Percentiles rank a stretch among this genome's conserved stretches.
phyloP scores from a whole-genome alignment of 2,888 invertebrate genomes.

The Micropterix aruncella region DNA sequence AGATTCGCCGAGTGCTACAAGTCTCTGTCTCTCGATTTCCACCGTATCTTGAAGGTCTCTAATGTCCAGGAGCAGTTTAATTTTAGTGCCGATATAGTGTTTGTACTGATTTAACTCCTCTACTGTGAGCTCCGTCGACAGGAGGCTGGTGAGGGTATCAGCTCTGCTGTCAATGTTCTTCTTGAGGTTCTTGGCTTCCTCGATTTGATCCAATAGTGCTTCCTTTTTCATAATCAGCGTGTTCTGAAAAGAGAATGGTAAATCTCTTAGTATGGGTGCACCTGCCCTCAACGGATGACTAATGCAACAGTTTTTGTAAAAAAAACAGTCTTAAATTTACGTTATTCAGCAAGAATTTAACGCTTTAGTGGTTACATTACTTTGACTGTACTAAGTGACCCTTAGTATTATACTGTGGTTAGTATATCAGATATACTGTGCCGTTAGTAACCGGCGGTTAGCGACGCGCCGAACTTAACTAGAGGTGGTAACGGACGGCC shows the following conservation, averaged over 20 bases:
- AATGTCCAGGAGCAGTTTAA: constrained; percentile 68
- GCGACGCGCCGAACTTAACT: too few species aligned
- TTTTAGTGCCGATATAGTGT: constrained; percentile 78
- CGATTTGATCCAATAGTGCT: constrained; percentile 61
- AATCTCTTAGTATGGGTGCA: too few species aligned
- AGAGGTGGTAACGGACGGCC: too few species aligned
- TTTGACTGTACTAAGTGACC: too few species aligned
- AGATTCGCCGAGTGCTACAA: background rate
- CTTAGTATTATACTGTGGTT: too few species aligned
- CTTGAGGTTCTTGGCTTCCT: constrained; percentile 71
- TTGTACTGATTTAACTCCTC: constrained; percentile 70
- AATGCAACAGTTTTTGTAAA: too few species aligned
- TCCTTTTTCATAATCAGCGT: constrained; percentile 60
- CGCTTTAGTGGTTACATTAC: too few species aligned
- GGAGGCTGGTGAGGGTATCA: constrained; percentile 50
- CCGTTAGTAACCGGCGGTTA: too few species aligned
- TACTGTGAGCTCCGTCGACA: constrained; percentile 54
- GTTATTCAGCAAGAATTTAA: too few species aligned
- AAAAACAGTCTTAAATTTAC: too few species aligned
- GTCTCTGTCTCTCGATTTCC: constrained; percentile 42
- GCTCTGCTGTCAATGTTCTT: constrained; percentile 69
- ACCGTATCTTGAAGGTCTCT: constrained; percentile 75
- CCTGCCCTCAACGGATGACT: too few species aligned
- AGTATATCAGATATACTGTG: too few species aligned
- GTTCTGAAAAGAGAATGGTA: constrained; percentile 34